Evolutionary conservation across 2,113 vertebrate genomes (phyloP).

Genomic region (Centropristis striata): DNA sequence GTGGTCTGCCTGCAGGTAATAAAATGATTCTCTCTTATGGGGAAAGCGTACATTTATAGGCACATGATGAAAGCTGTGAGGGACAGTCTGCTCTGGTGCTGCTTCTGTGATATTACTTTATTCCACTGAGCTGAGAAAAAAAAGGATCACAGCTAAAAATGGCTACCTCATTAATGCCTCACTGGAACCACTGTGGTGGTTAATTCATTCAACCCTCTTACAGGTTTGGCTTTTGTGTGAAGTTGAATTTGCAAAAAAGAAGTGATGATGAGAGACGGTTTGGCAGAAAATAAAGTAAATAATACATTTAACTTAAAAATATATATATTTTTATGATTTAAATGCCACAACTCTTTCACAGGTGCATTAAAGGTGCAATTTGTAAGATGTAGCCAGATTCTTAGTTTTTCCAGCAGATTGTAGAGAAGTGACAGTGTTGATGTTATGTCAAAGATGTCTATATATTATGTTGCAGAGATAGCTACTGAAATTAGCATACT

Average conservation of each 20-base stretch:
- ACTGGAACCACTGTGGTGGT: constrained; percentile 6
- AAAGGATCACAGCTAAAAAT: constrained; percentile 1
- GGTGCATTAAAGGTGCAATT: neutral
- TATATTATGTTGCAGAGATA: too few species aligned
- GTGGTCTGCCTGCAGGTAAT: constrained; percentile 14
- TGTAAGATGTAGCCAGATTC: too few species aligned
- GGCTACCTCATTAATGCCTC: neutral
- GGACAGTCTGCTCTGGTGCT: constrained; percentile 9
- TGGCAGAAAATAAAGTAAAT: neutral
- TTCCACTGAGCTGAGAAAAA: neutral
- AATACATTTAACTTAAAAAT: neutral
- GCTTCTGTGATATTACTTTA: constrained; percentile 32
- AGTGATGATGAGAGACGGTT: neutral
- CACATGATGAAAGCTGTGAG: constrained; percentile 6
- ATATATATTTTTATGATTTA: neutral
- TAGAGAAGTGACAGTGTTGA: too few species aligned
- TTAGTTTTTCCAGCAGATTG: too few species aligned
- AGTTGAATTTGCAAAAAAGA: constrained; percentile 23
- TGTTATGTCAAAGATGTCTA: too few species aligned
- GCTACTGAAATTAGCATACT: too few species aligned
- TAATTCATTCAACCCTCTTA: neutral
- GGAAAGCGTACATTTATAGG: neutral
- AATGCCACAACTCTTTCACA: neutral
- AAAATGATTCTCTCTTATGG: neutral
- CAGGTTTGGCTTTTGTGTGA: constrained; percentile 24